Conservation (phyloP, 2,888 invertebrate species). For the Gari tellinella region DNA sequence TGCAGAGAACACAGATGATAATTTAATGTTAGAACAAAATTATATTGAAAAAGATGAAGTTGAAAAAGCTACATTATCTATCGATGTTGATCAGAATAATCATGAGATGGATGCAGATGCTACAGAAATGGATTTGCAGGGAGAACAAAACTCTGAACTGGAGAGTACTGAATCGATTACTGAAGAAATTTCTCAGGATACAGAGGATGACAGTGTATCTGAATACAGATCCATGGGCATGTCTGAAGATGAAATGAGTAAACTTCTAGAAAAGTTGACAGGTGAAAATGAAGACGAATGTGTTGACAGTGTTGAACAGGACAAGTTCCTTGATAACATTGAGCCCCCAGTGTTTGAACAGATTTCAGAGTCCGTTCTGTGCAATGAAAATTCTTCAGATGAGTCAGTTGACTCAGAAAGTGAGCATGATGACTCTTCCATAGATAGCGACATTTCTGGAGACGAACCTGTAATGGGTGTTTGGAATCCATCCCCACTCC, state of each 20-base stretch:
- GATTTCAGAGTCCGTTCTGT: too few species aligned
- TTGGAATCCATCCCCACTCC: conserved; percentile 52
- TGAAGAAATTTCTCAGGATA: neutral
- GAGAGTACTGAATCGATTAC: neutral
- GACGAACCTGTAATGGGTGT: conserved; percentile 39
- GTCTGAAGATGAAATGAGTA: conserved; percentile 41
- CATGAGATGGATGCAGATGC: too few species aligned
- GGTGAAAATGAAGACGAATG: conserved; percentile 19
- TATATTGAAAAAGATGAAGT: too few species aligned
- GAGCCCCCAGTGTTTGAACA: too few species aligned
- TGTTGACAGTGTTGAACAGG: too few species aligned
- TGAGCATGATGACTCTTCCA: conserved; percentile 22
- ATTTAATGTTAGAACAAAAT: too few species aligned
- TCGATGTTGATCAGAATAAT: too few species aligned
- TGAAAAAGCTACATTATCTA: too few species aligned
- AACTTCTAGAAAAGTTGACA: conserved; percentile 40
- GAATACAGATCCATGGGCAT: conserved; percentile 10
- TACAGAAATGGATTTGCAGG: too few species aligned
- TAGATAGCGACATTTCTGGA: conserved; percentile 52
- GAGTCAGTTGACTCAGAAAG: conserved; percentile 23
- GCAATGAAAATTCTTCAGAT: conserved; percentile 2
- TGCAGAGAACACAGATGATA: too few species aligned
- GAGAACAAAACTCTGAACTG: neutral
- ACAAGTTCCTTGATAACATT: too few species aligned
- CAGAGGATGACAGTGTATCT: neutral